Conservation (phyloP, 1,140 invertebrate genomes). For the Lamellibrachia luymesi region DNA sequence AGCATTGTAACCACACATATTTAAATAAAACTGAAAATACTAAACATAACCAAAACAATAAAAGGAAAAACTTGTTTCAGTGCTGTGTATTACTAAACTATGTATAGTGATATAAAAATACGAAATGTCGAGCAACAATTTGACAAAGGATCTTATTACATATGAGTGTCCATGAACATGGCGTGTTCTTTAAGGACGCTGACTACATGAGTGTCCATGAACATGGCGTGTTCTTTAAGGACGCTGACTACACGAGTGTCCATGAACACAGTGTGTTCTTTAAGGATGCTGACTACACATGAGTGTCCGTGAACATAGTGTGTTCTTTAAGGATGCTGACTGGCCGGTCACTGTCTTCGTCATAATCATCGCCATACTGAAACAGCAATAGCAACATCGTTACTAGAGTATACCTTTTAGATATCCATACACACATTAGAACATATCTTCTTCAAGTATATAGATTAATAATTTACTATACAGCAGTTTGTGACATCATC, state of each 20-base stretch:
- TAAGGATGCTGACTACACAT: conserved; percentile 23
- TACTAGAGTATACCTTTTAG: background rate
- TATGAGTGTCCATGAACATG: background rate
- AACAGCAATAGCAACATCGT: conserved; percentile 25
- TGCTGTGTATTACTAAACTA: background rate
- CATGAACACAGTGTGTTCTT: no score
- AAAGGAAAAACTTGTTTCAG: background rate
- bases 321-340: conserved; percentile 45
- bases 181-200: no score
- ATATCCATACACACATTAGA: background rate
- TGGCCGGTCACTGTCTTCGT: conserved; percentile 35
- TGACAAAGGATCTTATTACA: background rate
- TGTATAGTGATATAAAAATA: background rate
- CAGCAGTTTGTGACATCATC: no score
- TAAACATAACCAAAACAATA: background rate
- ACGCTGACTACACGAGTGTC: no score
- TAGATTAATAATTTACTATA: background rate
- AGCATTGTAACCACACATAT: background rate
- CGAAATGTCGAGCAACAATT: background rate
- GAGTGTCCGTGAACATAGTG: conserved; percentile 49
- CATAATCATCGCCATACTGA: conserved; percentile 44
- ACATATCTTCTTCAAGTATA: background rate
- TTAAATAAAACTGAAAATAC: background rate
- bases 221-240: no score
- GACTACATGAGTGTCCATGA: conserved; percentile 31